Evolutionary conservation across 2,888 invertebrate species (phyloP), one percentile per base, ranked within the genome.

Genomic region (Sinohyriopsis cumingii): DNA sequence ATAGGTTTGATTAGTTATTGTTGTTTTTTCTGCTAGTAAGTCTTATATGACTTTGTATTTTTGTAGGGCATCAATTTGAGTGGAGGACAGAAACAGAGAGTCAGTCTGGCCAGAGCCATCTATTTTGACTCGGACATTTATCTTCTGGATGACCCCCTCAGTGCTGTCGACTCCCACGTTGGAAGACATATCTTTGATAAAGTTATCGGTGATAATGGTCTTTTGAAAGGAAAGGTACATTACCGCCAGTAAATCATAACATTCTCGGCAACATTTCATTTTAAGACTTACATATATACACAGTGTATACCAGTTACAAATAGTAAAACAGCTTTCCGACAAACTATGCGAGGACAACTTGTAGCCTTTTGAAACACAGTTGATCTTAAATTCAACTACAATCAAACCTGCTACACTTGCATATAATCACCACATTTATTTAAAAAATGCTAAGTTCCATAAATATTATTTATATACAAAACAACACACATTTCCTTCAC

Each of bases 141-240:
- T 69, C 78, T 90, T 5, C 71, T 90, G 45, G 90, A 90, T 69
- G 90, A 90, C 73, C 90, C 90, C 0, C 78, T 90, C 18, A 87
- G 87, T 55, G 89, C 90, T 45, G 89, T 90, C 15, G 90, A 89
- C 71, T 75, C 87, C 6, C 88, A 89, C 70, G 89, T 89, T 18
- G 87, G 87, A 55, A 78, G 81, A 67, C 86, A 89, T 75, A 85
- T 90, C 59, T 90, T 90, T 72, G 80, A 85, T 15, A 69, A 86
- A n/a, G 87, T 89, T 7, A 82, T 90, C 20, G 86, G 89, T 22
- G 82, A 84, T 3, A 78, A 79, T 3, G 89, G 89, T 20, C 55
- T 85, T 7, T 78, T 89, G 2, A 79, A 77, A 54, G 74, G 81
- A 20, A 89, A 86, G 83, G 84, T 82, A 62, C 3, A 22, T n/a